These are phyloP conservation scores for Stichopus horrens DNA, from an alignment of 53 echinoderm and acorn worm species.

Conservation along the genomic window DNA sequence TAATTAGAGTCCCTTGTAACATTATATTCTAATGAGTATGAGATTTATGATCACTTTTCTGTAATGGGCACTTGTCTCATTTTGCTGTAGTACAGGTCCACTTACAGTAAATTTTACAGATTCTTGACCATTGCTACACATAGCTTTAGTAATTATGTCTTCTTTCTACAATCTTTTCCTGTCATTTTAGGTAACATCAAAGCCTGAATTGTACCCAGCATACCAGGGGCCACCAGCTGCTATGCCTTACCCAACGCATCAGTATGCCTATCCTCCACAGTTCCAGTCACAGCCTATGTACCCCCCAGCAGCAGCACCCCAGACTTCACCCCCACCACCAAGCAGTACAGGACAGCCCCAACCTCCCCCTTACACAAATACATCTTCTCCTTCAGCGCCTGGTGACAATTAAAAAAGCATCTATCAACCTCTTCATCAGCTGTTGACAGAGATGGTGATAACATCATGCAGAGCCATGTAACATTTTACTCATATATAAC, in stretches of 20 bases:
- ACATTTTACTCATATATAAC: too few species aligned
- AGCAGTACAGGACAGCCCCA: not conserved
- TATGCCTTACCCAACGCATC: constrained; percentile 47
- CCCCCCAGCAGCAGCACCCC: constrained; percentile 7
- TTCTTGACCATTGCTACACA: too few species aligned
- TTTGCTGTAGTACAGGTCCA: too few species aligned
- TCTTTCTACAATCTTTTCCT: not conserved
- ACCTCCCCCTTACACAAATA: not conserved
- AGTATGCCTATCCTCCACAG: constrained; percentile 30
- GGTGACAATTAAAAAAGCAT: not conserved
- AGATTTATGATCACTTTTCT: too few species aligned
- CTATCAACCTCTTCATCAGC: not conserved
- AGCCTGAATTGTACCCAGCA: constrained; percentile 60
- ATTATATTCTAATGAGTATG: too few species aligned
- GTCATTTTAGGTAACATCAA: constrained; percentile 50
- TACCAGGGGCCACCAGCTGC: constrained; percentile 34
- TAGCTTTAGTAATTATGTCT: not conserved
- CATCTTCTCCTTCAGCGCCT: not conserved
- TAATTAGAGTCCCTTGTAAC: too few species aligned
- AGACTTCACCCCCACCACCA: not conserved
- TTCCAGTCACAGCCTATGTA: constrained; percentile 34
- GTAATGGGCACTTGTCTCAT: too few species aligned
- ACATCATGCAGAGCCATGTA: too few species aligned
- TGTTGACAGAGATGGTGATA: too few species aligned
- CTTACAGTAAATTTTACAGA: too few species aligned